A percentile compares a stretch with the other conserved stretches of the same genome.
Evolutionary conservation across 2,888 invertebrate genomes (phyloP).

Genomic region (Aproaerema taeniolella): DNA sequence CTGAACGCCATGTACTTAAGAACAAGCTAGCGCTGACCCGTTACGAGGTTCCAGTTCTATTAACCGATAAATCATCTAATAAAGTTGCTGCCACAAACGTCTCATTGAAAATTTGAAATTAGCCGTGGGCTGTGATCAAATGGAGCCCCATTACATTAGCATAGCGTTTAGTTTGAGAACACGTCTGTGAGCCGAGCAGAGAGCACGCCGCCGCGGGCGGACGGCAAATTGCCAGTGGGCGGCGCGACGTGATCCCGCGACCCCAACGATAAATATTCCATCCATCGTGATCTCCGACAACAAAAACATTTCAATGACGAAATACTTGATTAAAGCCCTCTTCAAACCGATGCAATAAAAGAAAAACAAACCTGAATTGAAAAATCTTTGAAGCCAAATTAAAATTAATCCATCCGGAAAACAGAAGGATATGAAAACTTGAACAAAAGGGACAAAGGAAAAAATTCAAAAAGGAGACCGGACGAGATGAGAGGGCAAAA

Average conservation of each 20-base stretch:
- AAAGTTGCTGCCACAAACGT: constrained; percentile 56
- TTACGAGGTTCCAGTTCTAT: constrained; percentile 24
- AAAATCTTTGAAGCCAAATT: constrained; percentile 55
- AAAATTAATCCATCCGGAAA: constrained; percentile 67
- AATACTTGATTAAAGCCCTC: constrained; percentile 26
- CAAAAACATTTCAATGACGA: constrained; percentile 22
- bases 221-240: constrained; percentile 69
- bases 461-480: constrained; percentile 52
- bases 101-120: constrained; percentile 69
- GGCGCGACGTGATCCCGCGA: constrained; percentile 61
- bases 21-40: background rate
- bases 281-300: constrained; percentile 30
- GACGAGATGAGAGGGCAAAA: constrained; percentile 42
- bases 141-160: constrained; percentile 71
- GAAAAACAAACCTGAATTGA: constrained; percentile 29
- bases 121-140: constrained; percentile 69
- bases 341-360: constrained; percentile 24
- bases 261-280: constrained; percentile 62
- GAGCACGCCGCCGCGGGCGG: constrained; percentile 46
- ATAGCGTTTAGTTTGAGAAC: constrained; percentile 69
- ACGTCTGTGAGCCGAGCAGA: constrained; percentile 45
- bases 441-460: constrained; percentile 57
- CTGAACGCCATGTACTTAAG: too few relatives aligned
- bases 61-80: constrained; percentile 47
- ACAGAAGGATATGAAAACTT: constrained; percentile 66